Percentiles rank a stretch among this genome's conserved stretches.
Evolutionary conservation across 2,888 invertebrate species (phyloP).

Genomic region (Choreutis nemorana): DNA sequence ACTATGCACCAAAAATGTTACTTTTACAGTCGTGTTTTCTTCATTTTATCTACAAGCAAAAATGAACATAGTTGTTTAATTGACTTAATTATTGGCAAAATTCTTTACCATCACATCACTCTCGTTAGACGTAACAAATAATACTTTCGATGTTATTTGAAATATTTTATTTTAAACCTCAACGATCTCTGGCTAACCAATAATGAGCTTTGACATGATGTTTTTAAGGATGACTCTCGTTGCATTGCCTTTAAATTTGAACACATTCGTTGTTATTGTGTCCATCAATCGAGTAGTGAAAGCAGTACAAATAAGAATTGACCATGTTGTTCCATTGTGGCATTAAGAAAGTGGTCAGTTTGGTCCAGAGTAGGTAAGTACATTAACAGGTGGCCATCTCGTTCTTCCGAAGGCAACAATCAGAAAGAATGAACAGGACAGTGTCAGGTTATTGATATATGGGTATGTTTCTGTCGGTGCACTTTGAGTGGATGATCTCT

Average conservation of each 20-base stretch:
- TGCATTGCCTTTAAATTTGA: conserved; percentile 11
- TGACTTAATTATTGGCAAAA: too few relatives aligned
- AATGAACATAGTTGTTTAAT: too few relatives aligned
- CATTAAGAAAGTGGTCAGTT: conserved; percentile 35
- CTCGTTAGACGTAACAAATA: conserved; percentile 21
- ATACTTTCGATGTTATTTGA: conserved; percentile 32
- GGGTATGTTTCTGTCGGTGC: too few relatives aligned
- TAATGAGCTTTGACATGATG: conserved; percentile 14
- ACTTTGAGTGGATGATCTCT: too few relatives aligned
- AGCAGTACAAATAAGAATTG: conserved; percentile 39
- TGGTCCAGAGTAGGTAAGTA: conserved; percentile 4
- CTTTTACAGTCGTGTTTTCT: too few relatives aligned
- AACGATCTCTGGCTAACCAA: conserved; percentile 1
- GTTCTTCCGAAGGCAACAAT: conserved; percentile 6
- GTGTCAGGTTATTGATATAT: too few relatives aligned
- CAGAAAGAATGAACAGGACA: too few relatives aligned
- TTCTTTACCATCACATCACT: conserved; percentile 21
- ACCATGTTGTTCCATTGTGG: conserved; percentile 26
- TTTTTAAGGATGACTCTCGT: conserved; percentile 12
- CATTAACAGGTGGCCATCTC: conserved; percentile 5
- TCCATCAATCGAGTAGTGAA: conserved; percentile 44
- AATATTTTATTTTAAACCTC: conserved; percentile 8
- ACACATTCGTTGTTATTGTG: conserved; percentile 15
- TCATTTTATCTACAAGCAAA: too few relatives aligned
- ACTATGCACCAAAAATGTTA: too few relatives aligned